phyloP scores from a whole-genome alignment of 2,888 invertebrate species.

The Girardia tigrina region DNA sequence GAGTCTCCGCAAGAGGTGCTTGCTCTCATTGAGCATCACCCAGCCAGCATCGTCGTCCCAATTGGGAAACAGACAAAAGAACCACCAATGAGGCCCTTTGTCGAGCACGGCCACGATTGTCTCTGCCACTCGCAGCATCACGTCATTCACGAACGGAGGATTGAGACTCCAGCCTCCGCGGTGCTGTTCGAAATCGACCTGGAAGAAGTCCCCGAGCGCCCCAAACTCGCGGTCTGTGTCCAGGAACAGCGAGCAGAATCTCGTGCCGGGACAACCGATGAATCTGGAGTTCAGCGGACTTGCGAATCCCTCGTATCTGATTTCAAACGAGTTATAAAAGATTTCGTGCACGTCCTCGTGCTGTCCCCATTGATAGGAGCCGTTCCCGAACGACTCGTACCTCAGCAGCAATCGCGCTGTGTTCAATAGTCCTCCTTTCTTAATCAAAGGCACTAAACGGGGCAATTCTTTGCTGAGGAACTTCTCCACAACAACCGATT shows the following conservation, averaged over 20 bases:
- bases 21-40: background rate
- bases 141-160: constrained; percentile 21
- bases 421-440: constrained; percentile 7
- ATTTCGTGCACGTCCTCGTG: constrained; percentile 5
- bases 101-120: background rate
- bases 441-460: background rate
- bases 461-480: background rate
- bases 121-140: constrained; percentile 20
- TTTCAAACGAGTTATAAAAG: background rate
- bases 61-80: constrained; percentile 27
- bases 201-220: constrained; percentile 28
- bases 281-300: constrained; percentile 30
- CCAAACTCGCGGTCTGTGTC: constrained; percentile 27
- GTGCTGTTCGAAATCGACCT: constrained; percentile 25
- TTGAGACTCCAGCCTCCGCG: constrained; percentile 27
- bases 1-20: background rate
- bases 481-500: background rate
- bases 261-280: background rate
- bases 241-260: constrained; percentile 24
- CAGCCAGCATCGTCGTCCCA: constrained; percentile 29
- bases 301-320: constrained; percentile 31
- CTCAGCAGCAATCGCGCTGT: constrained; percentile 32
- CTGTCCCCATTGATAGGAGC: constrained; percentile 31
- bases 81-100: background rate
- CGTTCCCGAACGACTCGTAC: constrained; percentile 32